Percentiles rank a stretch among this genome's conserved stretches.
phyloP scores from a whole-genome alignment of 2,888 invertebrate species.

The Plebejus anna region DNA sequence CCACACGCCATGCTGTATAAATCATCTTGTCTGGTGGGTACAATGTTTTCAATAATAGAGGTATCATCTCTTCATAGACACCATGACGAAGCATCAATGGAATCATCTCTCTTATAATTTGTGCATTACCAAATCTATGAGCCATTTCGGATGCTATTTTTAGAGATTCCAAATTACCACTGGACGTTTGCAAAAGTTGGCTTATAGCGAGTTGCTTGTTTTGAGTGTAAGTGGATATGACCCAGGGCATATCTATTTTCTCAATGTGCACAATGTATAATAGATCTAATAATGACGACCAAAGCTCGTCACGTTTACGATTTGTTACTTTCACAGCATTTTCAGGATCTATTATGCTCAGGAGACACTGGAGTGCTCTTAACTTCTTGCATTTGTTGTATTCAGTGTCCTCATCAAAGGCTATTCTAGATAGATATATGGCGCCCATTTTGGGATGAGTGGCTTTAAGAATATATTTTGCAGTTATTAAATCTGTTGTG shows the following conservation, averaged over 20 bases:
- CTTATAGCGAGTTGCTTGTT: constrained; percentile 64
- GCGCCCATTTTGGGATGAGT: constrained; percentile 76
- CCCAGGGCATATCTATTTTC: constrained; percentile 71
- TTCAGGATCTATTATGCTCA: constrained; percentile 70
- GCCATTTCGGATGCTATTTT: constrained; percentile 61
- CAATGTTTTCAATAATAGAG: constrained; percentile 59
- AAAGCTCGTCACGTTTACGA: constrained; percentile 61
- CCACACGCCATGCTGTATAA: constrained; percentile 65
- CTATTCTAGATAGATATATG: constrained; percentile 71
- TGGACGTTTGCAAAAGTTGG: constrained; percentile 59
- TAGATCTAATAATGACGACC: constrained; percentile 66
- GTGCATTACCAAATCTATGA: constrained; percentile 54
- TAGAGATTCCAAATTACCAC: constrained; percentile 57
- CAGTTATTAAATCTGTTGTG: constrained; percentile 63
- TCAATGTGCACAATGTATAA: constrained; percentile 65
- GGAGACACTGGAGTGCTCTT: constrained; percentile 70
- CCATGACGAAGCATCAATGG: constrained; percentile 55
- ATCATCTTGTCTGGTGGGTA: constrained; percentile 57
- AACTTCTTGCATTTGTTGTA: constrained; percentile 70
- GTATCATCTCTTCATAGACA: constrained; percentile 64
- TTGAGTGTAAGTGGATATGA: constrained; percentile 64
- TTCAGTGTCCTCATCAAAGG: constrained; percentile 70
- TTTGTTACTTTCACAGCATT: constrained; percentile 70
- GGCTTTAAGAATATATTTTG: constrained; percentile 73
- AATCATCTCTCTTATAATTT: constrained; percentile 55